A percentile compares a stretch with the other conserved stretches of the same genome.
phyloP scores from a whole-genome alignment of 2,888 invertebrate genomes.

The Hipparchia sbordonii region DNA sequence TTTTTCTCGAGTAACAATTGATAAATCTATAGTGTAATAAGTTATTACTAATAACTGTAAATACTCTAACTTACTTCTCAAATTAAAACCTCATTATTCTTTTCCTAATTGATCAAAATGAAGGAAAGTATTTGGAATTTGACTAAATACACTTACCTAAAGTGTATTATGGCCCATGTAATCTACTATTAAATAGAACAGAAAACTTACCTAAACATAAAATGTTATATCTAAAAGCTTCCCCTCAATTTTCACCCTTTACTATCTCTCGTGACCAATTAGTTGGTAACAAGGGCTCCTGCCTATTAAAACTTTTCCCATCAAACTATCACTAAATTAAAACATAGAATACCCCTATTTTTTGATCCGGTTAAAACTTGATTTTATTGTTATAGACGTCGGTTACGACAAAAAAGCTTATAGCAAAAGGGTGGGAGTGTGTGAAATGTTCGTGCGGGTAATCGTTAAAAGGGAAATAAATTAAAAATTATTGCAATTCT shows the following conservation, averaged over 20 bases:
- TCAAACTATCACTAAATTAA: slow-evolving; percentile 65
- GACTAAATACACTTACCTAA: too few species aligned
- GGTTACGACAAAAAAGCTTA: slow-evolving; percentile 50
- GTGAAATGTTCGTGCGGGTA: slow-evolving; percentile 49
- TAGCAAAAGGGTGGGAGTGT: slow-evolving; percentile 52
- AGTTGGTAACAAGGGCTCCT: slow-evolving; percentile 45
- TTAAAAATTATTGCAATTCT: slow-evolving; percentile 5
- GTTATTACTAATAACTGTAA: neutral
- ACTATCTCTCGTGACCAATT: slow-evolving; percentile 54
- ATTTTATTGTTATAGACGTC: slow-evolving; percentile 57
- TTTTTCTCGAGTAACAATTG: neutral
- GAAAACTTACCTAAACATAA: neutral
- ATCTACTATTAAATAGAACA: neutral
- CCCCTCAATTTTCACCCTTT: slow-evolving; percentile 33
- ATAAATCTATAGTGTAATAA: too few species aligned
- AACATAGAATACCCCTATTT: slow-evolving; percentile 73
- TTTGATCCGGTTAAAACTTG: slow-evolving; percentile 50
- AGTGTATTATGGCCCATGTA: too few species aligned
- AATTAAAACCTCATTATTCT: too few species aligned
- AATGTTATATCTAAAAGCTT: slow-evolving; percentile 25
- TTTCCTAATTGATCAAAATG: too few species aligned
- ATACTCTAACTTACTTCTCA: too few species aligned
- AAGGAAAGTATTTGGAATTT: too few species aligned
- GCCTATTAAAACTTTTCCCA: slow-evolving; percentile 69
- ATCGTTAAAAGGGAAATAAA: slow-evolving; percentile 35